These are phyloP conservation scores for Brachypteracias leptosomus DNA, from an alignment of 2,113 vertebrate genomes.

Conservation along the genomic window DNA sequence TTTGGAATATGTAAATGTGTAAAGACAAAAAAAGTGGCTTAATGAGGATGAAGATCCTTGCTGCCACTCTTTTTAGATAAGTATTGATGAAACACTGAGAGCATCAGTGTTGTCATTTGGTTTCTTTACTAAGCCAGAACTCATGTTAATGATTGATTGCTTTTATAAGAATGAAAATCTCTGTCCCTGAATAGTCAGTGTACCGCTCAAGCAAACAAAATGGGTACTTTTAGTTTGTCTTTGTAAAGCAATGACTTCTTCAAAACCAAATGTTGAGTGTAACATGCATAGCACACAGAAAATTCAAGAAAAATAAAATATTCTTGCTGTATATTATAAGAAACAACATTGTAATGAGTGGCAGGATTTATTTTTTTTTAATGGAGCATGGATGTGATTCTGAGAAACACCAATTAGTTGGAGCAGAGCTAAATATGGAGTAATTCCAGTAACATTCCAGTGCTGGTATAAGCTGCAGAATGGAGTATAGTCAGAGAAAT, in stretches of 20 bases:
- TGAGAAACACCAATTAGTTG: neutral
- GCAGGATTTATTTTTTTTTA: neutral
- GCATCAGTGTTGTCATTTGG: neutral
- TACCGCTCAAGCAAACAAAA: neutral
- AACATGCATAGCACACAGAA: neutral
- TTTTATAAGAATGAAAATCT: constrained; percentile 1
- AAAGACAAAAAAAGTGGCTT: constrained; percentile 5
- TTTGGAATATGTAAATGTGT: constrained; percentile 31
- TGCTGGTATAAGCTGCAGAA: neutral
- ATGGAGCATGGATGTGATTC: neutral
- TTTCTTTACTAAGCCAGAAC: neutral
- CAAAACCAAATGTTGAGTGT: neutral
- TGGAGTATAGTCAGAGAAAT: neutral
- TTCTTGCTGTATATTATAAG: neutral
- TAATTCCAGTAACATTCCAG: neutral
- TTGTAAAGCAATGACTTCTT: neutral
- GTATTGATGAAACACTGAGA: neutral
- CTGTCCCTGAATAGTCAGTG: neutral
- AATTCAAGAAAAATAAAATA: neutral
- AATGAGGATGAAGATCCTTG: constrained; percentile 7
- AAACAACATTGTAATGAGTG: neutral
- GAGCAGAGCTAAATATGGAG: neutral
- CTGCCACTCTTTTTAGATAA: neutral
- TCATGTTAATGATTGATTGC: neutral
- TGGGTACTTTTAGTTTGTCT: neutral